Evolutionary conservation across 2,888 invertebrate species (phyloP).

Genomic region (Himalopsyche tibetana): DNA sequence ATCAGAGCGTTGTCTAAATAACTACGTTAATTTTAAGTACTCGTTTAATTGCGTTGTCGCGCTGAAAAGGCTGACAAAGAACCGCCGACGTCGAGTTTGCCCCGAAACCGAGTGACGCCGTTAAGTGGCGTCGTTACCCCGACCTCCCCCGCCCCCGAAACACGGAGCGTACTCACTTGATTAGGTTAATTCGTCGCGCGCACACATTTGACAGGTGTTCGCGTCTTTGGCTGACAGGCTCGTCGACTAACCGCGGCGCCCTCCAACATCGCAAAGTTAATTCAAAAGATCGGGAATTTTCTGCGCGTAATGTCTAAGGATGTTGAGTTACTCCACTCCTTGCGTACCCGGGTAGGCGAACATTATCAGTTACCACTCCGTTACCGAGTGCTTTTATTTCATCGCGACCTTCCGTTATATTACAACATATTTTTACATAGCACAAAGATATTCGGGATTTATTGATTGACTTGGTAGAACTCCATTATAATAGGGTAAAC

Average conservation of each 20-base stretch:
- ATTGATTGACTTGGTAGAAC: too few relatives aligned
- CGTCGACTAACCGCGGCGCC: constrained; percentile 9
- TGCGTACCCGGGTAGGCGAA: too few relatives aligned
- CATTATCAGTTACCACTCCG: too few relatives aligned
- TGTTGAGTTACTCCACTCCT: too few relatives aligned
- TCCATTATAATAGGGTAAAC: too few relatives aligned
- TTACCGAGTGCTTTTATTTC: too few relatives aligned
- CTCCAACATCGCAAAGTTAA: constrained; percentile 58
- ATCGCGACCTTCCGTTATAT: too few relatives aligned
- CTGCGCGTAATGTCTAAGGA: constrained; percentile 2
- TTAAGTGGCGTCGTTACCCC: constrained; percentile 3
- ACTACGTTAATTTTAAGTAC: constrained; percentile 25
- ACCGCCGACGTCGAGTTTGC: neutral
- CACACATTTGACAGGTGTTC: constrained; percentile 63
- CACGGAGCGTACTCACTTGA: constrained; percentile 51
- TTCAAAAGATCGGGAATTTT: constrained; percentile 54
- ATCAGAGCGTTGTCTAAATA: constrained; percentile 1
- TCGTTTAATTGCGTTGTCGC: neutral
- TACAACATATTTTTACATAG: too few relatives aligned
- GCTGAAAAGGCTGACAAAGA: constrained; percentile 23
- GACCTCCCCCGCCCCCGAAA: neutral
- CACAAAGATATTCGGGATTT: too few relatives aligned
- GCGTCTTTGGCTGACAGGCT: constrained; percentile 44
- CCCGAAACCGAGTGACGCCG: constrained; percentile 1
- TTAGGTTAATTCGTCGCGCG: constrained; percentile 62